Evolutionary conservation across 2,113 vertebrate genomes (phyloP).

Genomic region (Paradisaea rubra): DNA sequence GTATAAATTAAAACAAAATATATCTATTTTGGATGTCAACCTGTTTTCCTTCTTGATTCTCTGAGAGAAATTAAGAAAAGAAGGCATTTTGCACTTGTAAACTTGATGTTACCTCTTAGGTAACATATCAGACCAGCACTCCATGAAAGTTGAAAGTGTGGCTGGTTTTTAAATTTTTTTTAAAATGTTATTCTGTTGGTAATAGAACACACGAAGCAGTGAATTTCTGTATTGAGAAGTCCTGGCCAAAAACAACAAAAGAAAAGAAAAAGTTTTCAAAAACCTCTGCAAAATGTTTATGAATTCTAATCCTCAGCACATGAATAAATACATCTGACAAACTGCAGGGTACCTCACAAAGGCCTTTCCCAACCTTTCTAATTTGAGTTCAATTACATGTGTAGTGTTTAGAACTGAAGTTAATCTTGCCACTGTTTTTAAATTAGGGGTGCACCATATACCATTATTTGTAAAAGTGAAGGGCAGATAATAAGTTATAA

Average conservation of each 20-base stretch:
- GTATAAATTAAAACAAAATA: neutral
- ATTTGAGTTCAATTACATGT: conserved; percentile 76
- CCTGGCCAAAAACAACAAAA: conserved; percentile 75
- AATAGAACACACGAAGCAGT: conserved; percentile 48
- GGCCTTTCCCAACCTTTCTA: conserved; percentile 72
- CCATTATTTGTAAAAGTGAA: conserved; percentile 64
- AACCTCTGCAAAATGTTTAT: conserved; percentile 77
- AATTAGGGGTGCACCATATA: conserved; percentile 17
- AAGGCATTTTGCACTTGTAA: neutral
- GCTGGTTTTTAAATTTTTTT: conserved; percentile 11
- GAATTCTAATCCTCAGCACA: conserved; percentile 81
- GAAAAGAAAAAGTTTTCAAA: conserved; percentile 65
- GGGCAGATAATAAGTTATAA: conserved; percentile 72
- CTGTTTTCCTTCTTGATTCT: neutral
- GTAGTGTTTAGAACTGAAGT: conserved; percentile 52
- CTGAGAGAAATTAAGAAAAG: neutral
- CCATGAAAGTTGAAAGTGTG: neutral
- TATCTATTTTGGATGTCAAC: neutral
- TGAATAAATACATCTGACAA: conserved; percentile 84
- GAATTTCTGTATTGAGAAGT: conserved; percentile 59
- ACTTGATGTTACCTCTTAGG: neutral
- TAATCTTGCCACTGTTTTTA: conserved; percentile 50
- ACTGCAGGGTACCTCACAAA: conserved; percentile 73
- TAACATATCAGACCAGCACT: neutral
- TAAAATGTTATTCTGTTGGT: conserved; percentile 51